Base-by-base conservation (phyloP, 2,113 vertebrate genomes). In the Scortum barcoo region DNA sequence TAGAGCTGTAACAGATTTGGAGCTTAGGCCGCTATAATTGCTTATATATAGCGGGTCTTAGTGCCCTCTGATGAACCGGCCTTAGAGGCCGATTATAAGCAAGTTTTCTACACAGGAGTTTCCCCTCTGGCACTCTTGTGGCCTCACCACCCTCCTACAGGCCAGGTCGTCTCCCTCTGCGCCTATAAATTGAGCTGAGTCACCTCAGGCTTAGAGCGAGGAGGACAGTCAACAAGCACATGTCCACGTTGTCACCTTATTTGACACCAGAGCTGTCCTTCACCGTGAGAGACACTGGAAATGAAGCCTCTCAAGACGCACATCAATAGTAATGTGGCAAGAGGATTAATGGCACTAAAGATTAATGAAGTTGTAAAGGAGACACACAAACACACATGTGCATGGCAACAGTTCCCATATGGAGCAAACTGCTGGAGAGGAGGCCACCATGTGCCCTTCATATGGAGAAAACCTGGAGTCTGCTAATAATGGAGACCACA, bases 11-110 rank as follows among this genome's bases (percentile, higher is more conserved):
- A 84, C 86, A 90, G 91, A 93, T 94, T 93, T 91, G 76, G 81
- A 88, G 85, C 89, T 90, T 91, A 92, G 76, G 76, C 86, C 63
- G 57, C 77, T 73, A 60, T 80, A 90, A 81, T 88, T 89, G 90
- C 76, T 78, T 89, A 89, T 91, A 90, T 92, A 90, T 91, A 91
- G 89, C 50, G 17, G 82, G 79, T 84, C 84, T 91, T 92, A 89
- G 77, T 87, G 87, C 57, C 72, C 62, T 91, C 74, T 86, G 77
- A 89, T 84, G 70, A 50, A 74, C 58, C 7, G 22, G 65, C 58
- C 81, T 89, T 22, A 72, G 33, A 83, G 68, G 72, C 72, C 85
- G 84, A 89, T 91, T 86, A 88, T 82, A 85, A 88, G 66, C 75
- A 85, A n/a, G 74, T 85, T 88, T 65, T 76, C 58, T 77, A 48